A percentile compares a stretch with the other conserved stretches of the same genome.
phyloP scores from a whole-genome alignment of 2,113 vertebrate genomes.

The Rallus limicola region DNA sequence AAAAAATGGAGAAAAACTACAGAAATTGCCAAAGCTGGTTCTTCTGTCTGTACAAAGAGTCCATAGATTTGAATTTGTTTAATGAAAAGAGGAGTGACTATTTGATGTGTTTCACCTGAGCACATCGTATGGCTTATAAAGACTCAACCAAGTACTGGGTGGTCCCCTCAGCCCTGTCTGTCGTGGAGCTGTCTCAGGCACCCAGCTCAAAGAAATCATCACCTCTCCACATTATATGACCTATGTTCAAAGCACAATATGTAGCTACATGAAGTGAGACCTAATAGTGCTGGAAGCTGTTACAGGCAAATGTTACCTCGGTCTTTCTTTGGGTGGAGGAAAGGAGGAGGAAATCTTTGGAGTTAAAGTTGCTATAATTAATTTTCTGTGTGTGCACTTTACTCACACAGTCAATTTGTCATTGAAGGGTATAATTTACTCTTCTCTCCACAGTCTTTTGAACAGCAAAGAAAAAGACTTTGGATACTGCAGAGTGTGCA shows the following conservation, averaged over 20 bases:
- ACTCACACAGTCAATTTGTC: background rate
- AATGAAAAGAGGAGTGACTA: background rate
- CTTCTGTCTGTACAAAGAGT: background rate
- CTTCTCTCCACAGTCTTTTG: background rate
- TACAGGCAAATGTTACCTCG: background rate
- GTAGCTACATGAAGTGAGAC: background rate
- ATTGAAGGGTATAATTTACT: background rate
- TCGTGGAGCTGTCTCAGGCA: background rate
- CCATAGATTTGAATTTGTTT: background rate
- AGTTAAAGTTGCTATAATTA: background rate
- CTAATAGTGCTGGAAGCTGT: background rate
- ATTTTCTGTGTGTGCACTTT: background rate
- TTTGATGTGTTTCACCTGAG: background rate
- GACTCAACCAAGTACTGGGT: background rate
- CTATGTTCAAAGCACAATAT: background rate
- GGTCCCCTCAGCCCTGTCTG: background rate
- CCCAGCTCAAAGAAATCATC: background rate
- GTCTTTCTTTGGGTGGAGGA: background rate
- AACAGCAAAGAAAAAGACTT: background rate
- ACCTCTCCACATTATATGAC: background rate
- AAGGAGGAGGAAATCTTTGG: background rate
- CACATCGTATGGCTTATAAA: background rate
- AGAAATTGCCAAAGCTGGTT: background rate
- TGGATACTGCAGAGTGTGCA: background rate
- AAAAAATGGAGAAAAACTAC: background rate